A percentile compares a stretch with the other conserved stretches of the same genome.
Evolutionary conservation across 2,113 vertebrate genomes (phyloP).

Genomic region (Thryonomys swinderianus): DNA sequence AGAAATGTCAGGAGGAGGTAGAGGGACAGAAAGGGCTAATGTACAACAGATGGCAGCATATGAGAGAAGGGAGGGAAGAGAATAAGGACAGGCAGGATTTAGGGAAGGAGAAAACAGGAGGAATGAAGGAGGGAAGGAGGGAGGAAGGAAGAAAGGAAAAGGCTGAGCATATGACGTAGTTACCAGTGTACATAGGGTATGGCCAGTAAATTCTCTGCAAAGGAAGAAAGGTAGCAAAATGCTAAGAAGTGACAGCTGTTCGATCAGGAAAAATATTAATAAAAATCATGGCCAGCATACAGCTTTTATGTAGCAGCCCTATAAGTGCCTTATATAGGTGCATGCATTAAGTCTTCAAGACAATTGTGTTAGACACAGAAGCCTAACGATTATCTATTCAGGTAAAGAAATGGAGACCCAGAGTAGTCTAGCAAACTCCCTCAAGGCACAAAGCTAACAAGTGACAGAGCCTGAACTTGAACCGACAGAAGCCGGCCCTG

Average conservation of each 20-base stretch:
- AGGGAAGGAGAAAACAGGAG: accelerated
- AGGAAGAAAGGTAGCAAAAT: slow-evolving; percentile 12
- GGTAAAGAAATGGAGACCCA: slow-evolving; percentile 9
- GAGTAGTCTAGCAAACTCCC: slow-evolving; percentile 11
- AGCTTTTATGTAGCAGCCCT: background rate
- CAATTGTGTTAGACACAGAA: background rate
- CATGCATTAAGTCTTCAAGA: slow-evolving; percentile 5
- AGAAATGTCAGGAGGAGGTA: background rate
- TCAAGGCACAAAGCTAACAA: background rate
- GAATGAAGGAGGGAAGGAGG: background rate
- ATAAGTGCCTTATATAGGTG: background rate
- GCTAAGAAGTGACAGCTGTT: slow-evolving; percentile 18
- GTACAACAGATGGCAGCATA: background rate
- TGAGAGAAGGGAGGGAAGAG: background rate
- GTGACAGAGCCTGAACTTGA: slow-evolving; percentile 32
- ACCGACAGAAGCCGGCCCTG: background rate
- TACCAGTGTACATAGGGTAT: background rate
- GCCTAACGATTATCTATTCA: background rate
- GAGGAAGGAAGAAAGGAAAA: background rate
- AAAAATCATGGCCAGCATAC: background rate
- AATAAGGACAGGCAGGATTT: background rate
- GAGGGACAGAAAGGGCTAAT: background rate
- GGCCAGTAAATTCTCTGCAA: background rate
- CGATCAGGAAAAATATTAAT: background rate
- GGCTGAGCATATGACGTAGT: background rate